Evolutionary conservation across 1,140 invertebrate species (phyloP).

Genomic region (Theocolax elegans): DNA sequence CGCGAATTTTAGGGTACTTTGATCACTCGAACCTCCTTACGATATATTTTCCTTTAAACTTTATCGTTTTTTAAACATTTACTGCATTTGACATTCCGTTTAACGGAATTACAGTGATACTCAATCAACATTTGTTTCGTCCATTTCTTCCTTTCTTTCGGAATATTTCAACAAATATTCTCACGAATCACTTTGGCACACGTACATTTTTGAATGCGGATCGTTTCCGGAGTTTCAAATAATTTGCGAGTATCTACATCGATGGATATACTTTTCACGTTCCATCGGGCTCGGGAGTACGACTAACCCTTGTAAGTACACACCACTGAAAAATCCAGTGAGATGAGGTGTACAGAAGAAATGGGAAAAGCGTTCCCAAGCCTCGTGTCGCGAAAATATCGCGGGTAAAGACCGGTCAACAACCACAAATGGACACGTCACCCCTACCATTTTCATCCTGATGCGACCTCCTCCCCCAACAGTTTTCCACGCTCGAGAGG

Average conservation of each 20-base stretch:
- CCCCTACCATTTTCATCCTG: slow-evolving; percentile 56
- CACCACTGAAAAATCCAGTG: not conserved
- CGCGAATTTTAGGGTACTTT: slow-evolving; percentile 1
- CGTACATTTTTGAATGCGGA: too few species aligned
- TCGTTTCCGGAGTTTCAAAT: not conserved
- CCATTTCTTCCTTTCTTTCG: too few species aligned
- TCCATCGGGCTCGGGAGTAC: not conserved
- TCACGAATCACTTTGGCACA: not conserved
- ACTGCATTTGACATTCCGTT: too few species aligned
- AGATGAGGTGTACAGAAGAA: not conserved
- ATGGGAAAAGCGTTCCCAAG: not conserved
- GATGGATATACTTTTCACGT: not conserved
- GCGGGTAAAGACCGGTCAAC: slow-evolving; percentile 59
- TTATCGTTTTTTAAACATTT: too few species aligned
- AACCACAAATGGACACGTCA: slow-evolving; percentile 68
- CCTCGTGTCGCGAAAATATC: not conserved
- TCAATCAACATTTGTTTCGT: too few species aligned
- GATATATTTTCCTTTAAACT: too few species aligned
- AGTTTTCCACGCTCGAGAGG: slow-evolving; percentile 38
- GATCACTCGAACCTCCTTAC: not conserved
- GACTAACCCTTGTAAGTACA: not conserved
- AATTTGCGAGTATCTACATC: not conserved
- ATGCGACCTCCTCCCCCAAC: not conserved
- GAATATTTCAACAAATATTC: too few species aligned
- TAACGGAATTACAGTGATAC: too few species aligned